phyloP scores from a whole-genome alignment of 64 coral and sea anemone genomes.

The Pocillopora damicornis region DNA sequence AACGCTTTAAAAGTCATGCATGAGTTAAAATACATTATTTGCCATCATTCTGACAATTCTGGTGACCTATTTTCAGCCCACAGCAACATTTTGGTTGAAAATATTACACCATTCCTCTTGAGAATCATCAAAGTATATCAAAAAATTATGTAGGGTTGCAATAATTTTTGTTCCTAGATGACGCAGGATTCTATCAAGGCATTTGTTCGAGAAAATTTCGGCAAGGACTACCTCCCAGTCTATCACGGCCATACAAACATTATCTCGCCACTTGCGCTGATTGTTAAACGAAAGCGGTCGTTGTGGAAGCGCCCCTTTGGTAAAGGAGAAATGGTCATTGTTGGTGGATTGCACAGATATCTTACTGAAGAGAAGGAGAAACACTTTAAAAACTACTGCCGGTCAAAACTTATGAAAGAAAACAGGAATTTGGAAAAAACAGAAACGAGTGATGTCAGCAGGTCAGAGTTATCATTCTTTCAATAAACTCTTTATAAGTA shows the following conservation, averaged over 20 bases:
- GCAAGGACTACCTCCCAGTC: constrained; percentile 38
- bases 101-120: no score
- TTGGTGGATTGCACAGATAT: constrained; percentile 30
- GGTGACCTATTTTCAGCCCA: no score
- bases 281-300: constrained; percentile 35
- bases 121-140: neutral
- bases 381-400: neutral
- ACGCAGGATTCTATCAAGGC: constrained; percentile 24
- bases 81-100: no score
- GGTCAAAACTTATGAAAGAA: constrained; percentile 14
- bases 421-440: constrained; percentile 36
- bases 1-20: no score
- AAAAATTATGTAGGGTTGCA: neutral
- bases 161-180: neutral
- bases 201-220: constrained; percentile 53
- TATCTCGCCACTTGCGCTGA: constrained; percentile 7
- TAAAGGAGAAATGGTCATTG: constrained; percentile 34
- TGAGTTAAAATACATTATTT: no score
- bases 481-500: neutral
- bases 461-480: neutral
- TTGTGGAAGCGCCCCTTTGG: constrained; percentile 59
- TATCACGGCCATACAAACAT: constrained; percentile 47
- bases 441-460: constrained; percentile 25
- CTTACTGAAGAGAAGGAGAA: neutral
- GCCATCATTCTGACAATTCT: no score